Evolutionary conservation across 2,113 vertebrate genomes (phyloP).

Genomic region (Burhinus bistriatus): DNA sequence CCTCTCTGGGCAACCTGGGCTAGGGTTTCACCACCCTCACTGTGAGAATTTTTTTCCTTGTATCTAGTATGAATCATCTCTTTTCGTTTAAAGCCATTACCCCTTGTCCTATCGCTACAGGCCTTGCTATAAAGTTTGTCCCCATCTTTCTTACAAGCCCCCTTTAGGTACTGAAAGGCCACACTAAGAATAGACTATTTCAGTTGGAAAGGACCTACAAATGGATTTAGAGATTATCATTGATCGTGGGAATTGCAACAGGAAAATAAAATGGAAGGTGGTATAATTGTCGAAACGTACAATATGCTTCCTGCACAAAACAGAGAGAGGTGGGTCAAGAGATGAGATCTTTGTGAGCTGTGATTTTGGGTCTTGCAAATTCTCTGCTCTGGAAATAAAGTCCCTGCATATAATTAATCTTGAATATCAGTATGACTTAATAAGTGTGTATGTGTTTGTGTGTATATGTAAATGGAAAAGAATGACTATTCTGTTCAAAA

Average conservation of each 20-base stretch:
- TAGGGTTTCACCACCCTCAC: neutral
- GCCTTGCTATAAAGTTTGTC: neutral
- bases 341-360: neutral
- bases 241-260: neutral
- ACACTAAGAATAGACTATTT: neutral
- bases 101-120: neutral
- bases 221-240: neutral
- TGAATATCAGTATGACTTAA: neutral
- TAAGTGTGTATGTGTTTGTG: fast-evolving
- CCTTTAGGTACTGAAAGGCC: neutral
- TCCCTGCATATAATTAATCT: neutral
- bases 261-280: neutral
- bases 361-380: neutral
- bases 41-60: neutral
- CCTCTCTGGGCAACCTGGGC: neutral
- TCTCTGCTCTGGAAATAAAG: neutral
- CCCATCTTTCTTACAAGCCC: neutral
- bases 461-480: neutral
- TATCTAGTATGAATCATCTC: neutral
- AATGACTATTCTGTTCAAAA: neutral
- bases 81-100: neutral
- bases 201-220: neutral
- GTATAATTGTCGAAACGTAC: neutral
- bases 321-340: neutral
- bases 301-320: neutral